Base-by-base conservation (phyloP, 2,797 vertebrate genomes). In the Ptychadena robeensis region DNA sequence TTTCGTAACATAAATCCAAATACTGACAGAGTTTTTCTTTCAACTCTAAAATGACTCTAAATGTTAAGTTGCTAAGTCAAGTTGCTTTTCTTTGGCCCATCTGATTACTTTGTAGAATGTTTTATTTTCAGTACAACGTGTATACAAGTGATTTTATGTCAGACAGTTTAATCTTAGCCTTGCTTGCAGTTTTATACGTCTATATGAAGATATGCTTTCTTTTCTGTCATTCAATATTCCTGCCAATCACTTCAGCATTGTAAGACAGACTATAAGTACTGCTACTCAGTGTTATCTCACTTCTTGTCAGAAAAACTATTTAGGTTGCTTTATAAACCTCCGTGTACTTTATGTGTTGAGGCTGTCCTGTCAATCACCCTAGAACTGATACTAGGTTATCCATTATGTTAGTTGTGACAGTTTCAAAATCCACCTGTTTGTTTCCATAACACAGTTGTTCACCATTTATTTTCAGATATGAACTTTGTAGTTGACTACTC, bases 211-310 rank as follows among this genome's bases (percentile, higher is more conserved):
- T 53, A 53, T 53, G 44, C 18, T 53, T 53, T 53, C 44, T 18
- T 53, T 53, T 53, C 44, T 53, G 44, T 53, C 44, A 53, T 53
- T 53, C 44, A 53, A 53, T 53, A 53, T 53, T n/a, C 44, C 44
- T 53, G 44, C 44, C 44, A 53, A 53, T 53, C 44, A 53, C 18
- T 22, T 53, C 44, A 53, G 18, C 15, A 53, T 53, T 53, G 44
- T 53, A 53, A 53, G 44, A 53, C 44, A 53, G 44, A 53, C 44
- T 53, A 18, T 53, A 53, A 53, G 44, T 53, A 18, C 44, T 53
- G 18, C 44, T 53, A 53, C 44, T 53, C 44, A 53, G 18, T 53
- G 44, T 53, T 22, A 53, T 53, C 44, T 53, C 18, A 53, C 44
- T 53, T 8, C 44, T 53, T 53, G 44, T 53, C 44, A 53, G 44